Evolutionary conservation across 1,140 invertebrate species (phyloP), one percentile per base, ranked within the genome.

Genomic region (Listronotus bonariensis): DNA sequence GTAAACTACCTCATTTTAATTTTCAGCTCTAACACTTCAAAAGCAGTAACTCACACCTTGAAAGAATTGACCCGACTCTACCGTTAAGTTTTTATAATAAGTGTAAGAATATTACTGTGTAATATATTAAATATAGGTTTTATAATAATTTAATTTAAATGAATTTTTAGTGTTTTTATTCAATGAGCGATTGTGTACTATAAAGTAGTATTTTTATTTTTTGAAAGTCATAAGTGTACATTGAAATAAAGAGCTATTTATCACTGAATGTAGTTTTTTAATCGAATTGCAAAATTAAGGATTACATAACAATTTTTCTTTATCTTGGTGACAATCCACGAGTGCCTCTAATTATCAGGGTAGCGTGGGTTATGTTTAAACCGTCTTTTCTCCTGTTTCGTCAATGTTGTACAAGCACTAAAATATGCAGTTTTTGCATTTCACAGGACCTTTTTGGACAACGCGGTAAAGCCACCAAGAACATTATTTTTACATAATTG

Each of bases 1-100:
- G 20, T 26, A 26, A 26, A 26, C 5, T 1, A 26, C 20, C 1
- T 26, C 5, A 12, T 36, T 36, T 36, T 75, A 56, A 71, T 68
- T 86, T 86, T 17, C 78, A 92, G 89, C 69, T 84, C 87, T 40
- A 84, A 89, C 43, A 85, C 86, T 69, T 77, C 87, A 52, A 92
- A 91, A 79, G 81, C 84, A 32, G 84, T 93, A 45, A 86, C 85
- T 9, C 80, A 86, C 68, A 85, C 88, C 17, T 73, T 94, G 54
- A 84, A 88, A 78, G 88, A 89, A 68, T 92, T 94, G 75, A 86
- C 88, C 31, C 83, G 90, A 68, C 81, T 92, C 18, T 93, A 88
- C 79, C 88, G 90, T 82, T 93, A 68, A 57, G 32, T n/a, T 15
- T 14, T 15, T 43, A 43, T 43, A 43, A 15, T 11, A 43, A 48